phyloP scores from a whole-genome alignment of 2,797 vertebrate species.

The Hydrocynus forskahlii region DNA sequence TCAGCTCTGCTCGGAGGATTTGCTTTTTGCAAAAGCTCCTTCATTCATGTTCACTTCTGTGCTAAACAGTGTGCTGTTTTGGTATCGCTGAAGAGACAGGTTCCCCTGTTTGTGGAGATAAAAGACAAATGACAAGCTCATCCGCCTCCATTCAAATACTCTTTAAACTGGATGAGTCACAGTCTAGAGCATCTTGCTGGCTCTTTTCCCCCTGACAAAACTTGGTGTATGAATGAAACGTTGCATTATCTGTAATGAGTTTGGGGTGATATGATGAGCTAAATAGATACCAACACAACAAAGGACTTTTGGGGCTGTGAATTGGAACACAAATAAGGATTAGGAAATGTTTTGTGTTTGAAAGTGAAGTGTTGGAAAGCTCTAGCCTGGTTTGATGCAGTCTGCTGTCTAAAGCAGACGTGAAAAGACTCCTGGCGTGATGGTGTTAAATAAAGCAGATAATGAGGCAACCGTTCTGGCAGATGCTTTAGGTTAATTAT shows the following conservation, averaged over 20 bases:
- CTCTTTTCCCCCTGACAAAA: not conserved
- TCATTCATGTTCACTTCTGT: constrained; percentile 24
- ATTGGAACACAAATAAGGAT: not conserved
- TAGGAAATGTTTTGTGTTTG: not conserved
- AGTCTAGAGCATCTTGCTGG: constrained; percentile 4
- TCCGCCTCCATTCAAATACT: constrained; percentile 35
- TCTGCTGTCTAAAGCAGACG: not conserved
- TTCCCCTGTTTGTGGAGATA: constrained; percentile 13
- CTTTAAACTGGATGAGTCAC: constrained; percentile 29
- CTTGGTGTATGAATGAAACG: not conserved
- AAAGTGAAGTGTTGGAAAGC: not conserved
- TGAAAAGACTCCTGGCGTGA: constrained; percentile 1
- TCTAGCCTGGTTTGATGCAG: not conserved
- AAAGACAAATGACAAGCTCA: constrained; percentile 31
- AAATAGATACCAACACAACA: constrained; percentile 2
- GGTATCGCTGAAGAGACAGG: constrained; percentile 11
- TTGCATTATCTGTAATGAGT: constrained; percentile 10
- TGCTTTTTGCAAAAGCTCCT: not conserved
- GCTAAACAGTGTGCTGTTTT: constrained; percentile 24
- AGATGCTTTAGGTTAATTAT: constrained; percentile 51
- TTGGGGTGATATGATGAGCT: constrained; percentile 9
- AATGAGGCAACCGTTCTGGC: constrained; percentile 21
- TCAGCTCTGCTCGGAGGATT: constrained; percentile 7
- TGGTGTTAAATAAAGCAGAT: constrained; percentile 27
- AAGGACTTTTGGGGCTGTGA: constrained; percentile 4